Evolutionary conservation across 2,888 invertebrate species (phyloP).

Genomic region (Charanyca ferruginea): DNA sequence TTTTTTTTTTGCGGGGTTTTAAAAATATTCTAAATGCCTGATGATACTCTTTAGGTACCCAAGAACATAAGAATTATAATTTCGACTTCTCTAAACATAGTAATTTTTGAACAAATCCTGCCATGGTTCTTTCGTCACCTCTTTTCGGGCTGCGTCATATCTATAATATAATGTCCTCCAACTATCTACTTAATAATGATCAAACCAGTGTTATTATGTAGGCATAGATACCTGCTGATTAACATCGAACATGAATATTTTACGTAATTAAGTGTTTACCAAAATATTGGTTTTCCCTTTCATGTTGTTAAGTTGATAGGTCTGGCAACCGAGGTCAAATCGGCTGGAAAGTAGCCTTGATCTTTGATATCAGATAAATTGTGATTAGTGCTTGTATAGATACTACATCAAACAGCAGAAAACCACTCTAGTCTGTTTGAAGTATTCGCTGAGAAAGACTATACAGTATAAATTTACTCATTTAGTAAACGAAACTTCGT

Average conservation of each 20-base stretch:
- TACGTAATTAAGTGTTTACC: not conserved
- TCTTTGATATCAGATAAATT: not conserved
- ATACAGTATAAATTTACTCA: too few species aligned
- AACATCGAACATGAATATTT: not conserved
- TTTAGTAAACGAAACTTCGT: too few species aligned
- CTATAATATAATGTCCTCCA: not conserved
- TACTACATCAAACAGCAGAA: not conserved
- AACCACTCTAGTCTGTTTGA: not conserved
- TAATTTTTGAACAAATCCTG: too few species aligned
- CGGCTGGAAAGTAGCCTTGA: slow-evolving; percentile 1
- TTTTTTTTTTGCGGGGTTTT: too few species aligned
- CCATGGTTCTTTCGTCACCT: too few species aligned
- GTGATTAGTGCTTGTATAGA: slow-evolving; percentile 2
- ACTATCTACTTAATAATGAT: not conserved
- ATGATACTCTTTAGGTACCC: too few species aligned
- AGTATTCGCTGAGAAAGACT: not conserved
- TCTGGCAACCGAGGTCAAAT: slow-evolving; percentile 5
- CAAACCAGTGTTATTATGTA: slow-evolving; percentile 5
- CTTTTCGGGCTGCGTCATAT: too few species aligned
- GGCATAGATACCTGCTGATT: not conserved
- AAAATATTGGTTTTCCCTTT: slow-evolving; percentile 4
- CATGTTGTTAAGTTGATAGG: not conserved
- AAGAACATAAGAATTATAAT: too few species aligned
- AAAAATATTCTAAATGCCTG: too few species aligned
- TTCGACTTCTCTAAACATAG: too few species aligned